Evolutionary conservation across 2,888 invertebrate species (phyloP).

Genomic region (Parasteatoda lunata): DNA sequence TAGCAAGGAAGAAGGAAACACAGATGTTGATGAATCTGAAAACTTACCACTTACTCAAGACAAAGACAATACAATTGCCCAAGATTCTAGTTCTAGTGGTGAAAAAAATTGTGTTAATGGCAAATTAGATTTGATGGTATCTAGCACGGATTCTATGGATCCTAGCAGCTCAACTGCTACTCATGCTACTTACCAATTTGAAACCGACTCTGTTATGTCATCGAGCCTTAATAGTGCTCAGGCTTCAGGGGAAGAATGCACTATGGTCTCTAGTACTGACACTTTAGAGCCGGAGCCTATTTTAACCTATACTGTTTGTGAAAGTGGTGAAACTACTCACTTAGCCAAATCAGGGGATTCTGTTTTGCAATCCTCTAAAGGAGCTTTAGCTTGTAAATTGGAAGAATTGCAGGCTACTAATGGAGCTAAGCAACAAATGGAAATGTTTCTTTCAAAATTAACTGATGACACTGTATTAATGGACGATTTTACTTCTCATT

Average conservation of each 20-base stretch:
- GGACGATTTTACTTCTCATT: conserved; percentile 64
- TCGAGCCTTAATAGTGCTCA: conserved; percentile 85
- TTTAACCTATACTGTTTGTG: conserved; percentile 58
- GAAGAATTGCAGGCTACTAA: conserved; percentile 53
- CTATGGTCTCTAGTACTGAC: conserved; percentile 86
- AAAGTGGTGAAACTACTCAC: conserved; percentile 45
- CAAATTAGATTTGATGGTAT: conserved; percentile 76
- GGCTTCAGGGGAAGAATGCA: conserved; percentile 80
- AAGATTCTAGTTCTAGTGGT: conserved; percentile 65
- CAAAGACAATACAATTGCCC: conserved; percentile 41
- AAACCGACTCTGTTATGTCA: conserved; percentile 89
- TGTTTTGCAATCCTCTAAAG: conserved; percentile 31
- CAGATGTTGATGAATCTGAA: conserved; percentile 64
- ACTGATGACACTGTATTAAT: conserved; percentile 62
- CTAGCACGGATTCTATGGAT: conserved; percentile 84
- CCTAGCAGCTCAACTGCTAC: conserved; percentile 87
- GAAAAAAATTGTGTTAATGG: conserved; percentile 70
- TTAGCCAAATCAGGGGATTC: conserved; percentile 11
- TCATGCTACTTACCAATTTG: conserved; percentile 87
- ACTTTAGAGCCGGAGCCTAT: conserved; percentile 78
- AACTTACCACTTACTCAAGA: conserved; percentile 29
- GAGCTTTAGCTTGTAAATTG: conserved; percentile 51
- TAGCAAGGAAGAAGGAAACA: conserved; percentile 76
- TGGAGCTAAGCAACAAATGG: conserved; percentile 63
- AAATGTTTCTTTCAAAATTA: conserved; percentile 64